Evolutionary conservation across 2,888 invertebrate species (phyloP), one percentile per base, ranked within the genome.

Genomic region (Automeris io): DNA sequence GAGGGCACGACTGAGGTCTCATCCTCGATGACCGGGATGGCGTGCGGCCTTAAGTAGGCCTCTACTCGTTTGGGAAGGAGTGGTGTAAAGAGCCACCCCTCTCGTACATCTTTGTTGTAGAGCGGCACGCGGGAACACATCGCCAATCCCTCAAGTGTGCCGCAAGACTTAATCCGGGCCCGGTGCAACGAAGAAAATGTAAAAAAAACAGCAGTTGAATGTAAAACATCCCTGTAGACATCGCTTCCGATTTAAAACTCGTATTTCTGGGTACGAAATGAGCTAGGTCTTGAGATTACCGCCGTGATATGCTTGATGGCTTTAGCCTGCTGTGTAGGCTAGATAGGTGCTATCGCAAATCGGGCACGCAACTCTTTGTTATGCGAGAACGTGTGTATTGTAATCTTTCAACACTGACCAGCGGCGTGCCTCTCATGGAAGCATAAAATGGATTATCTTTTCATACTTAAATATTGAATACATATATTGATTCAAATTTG

Each of bases 311-410:
- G 7, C 34, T 22, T 34, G 21, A 23, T 21, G 13, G 23, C 12
- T n/a, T 34, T 22, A 34, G 23, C 8, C n/a, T 13, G 21, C 23
- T 16, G n/a, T n/a, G 23, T 8, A 9, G 16, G 8, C 16, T 8
- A 29, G 16, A 8, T 9, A 29, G 34, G 16, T 37, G 35, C 36
- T 18, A 38, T 34, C 33, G 36, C 13, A 25, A 35, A 45, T 41
- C 42, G 34, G 39, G 37, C 52, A 55, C 52, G 50, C 52, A 45
- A 52, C 51, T 44, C 43, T 5, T 3, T 16, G 29, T 13, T 16
- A 29, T 29, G 46, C 37, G 49, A 49, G 42, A 39, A 41, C 18
- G 39, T 43, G 43, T 49, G 45, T 23, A 16, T 25, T 31, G 42
- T 36, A 46, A 49, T 41, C 11, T n/a, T n/a, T n/a, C n/a, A n/a